These are phyloP conservation scores for Ictidomys tridecemlineatus DNA, from an alignment of 2,113 vertebrate species.

Conservation along the genomic window DNA sequence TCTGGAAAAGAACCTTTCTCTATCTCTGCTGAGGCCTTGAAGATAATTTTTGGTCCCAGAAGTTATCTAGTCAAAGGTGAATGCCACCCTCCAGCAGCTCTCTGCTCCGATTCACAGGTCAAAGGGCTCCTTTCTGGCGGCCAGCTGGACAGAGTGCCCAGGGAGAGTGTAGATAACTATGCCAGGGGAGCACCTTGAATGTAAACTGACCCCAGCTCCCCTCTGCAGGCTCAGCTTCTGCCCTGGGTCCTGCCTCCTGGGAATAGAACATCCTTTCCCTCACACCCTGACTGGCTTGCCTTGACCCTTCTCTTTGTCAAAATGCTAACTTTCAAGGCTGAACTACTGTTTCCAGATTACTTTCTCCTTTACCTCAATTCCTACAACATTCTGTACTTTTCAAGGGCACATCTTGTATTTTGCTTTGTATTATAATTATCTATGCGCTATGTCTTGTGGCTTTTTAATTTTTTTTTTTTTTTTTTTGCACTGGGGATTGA, in stretches of 20 bases:
- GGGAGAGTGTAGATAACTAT: background rate
- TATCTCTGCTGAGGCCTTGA: background rate
- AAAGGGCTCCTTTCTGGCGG: background rate
- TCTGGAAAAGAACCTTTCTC: background rate
- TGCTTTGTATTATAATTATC: background rate
- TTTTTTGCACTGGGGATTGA: too few species aligned
- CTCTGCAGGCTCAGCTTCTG: background rate
- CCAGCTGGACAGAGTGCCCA: background rate
- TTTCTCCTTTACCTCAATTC: background rate
- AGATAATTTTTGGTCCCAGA: background rate
- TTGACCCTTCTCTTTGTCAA: background rate
- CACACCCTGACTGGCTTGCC: background rate
- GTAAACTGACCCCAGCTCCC: background rate
- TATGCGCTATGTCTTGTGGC: background rate
- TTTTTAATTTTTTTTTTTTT: too few species aligned
- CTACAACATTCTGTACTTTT: background rate
- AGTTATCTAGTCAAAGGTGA: slow-evolving; percentile 17
- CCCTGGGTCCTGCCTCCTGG: background rate
- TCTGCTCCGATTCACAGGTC: background rate
- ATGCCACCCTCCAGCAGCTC: background rate
- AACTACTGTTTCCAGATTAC: background rate
- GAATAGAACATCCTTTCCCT: background rate
- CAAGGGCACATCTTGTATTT: background rate
- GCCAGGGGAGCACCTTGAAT: background rate
- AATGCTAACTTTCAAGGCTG: background rate